Percentiles rank a stretch among this genome's conserved stretches.
phyloP scores from a whole-genome alignment of 2,113 vertebrate genomes.

The Podilymbus podiceps region DNA sequence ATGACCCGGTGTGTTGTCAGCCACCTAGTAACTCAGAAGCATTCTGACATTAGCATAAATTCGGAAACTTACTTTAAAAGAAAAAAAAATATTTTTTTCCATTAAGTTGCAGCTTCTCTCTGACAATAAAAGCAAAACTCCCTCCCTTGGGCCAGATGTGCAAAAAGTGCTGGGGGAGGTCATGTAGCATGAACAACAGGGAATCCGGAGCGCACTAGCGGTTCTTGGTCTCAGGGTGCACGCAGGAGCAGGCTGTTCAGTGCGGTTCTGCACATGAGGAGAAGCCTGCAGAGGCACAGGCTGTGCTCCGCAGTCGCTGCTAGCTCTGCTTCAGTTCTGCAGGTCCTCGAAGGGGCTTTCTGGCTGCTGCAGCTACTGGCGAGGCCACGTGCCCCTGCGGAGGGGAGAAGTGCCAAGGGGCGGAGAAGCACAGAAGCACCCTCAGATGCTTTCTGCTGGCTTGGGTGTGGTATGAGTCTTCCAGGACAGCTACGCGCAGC shows the following conservation, averaged over 20 bases:
- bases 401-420: too few relatives aligned
- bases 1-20: not conserved
- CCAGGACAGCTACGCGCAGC: accelerated
- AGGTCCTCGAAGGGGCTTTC: not conserved
- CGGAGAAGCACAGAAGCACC: accelerated
- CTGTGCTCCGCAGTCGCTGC: accelerated
- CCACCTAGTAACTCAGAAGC: not conserved
- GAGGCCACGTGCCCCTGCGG: accelerated
- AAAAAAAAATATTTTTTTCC: not conserved
- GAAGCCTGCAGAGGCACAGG: accelerated
- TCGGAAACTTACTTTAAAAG: not conserved
- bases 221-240: not conserved
- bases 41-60: not conserved
- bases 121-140: not conserved
- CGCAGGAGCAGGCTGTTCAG: not conserved
- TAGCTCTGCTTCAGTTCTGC: accelerated
- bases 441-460: not conserved
- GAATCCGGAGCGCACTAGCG: accelerated
- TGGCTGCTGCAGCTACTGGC: accelerated
- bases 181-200: accelerated
- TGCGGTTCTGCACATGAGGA: accelerated
- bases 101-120: not conserved
- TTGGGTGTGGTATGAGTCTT: accelerated
- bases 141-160: not conserved
- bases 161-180: accelerated